Conservation (phyloP, 2,888 invertebrate species). For the Allacma fusca region DNA sequence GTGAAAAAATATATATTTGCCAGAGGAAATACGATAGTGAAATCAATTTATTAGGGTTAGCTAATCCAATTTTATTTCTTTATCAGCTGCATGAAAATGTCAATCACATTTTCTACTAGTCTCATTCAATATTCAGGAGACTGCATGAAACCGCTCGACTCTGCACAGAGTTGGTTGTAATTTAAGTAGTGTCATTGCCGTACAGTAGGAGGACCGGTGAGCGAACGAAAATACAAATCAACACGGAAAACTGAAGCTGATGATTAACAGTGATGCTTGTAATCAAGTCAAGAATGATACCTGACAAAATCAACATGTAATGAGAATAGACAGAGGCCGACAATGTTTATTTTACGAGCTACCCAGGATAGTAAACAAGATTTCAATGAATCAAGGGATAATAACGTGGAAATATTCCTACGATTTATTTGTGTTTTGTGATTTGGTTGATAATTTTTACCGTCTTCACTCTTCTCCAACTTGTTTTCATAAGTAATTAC, state of each 20-base stretch:
- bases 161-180: too few species aligned
- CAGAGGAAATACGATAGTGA: slow-evolving; percentile 3
- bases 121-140: too few species aligned
- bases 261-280: background rate
- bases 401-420: background rate
- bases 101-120: background rate
- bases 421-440: slow-evolving; percentile 18
- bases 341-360: slow-evolving; percentile 14
- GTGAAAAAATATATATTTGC: slow-evolving; percentile 19
- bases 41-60: slow-evolving; percentile 19
- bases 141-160: too few species aligned
- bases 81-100: slow-evolving; percentile 1
- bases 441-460: slow-evolving; percentile 9
- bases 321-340: background rate
- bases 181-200: too few species aligned
- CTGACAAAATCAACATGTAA: background rate
- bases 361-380: background rate
- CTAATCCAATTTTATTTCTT: slow-evolving; percentile 30
- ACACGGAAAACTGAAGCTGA: too few species aligned
- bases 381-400: slow-evolving; percentile 26
- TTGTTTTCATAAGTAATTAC: background rate
- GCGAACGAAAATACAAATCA: too few species aligned
- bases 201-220: too few species aligned
- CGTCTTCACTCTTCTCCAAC: background rate
- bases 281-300: background rate